Conservation (phyloP, 2,797 vertebrate species). For the Trachops cirrhosus region DNA sequence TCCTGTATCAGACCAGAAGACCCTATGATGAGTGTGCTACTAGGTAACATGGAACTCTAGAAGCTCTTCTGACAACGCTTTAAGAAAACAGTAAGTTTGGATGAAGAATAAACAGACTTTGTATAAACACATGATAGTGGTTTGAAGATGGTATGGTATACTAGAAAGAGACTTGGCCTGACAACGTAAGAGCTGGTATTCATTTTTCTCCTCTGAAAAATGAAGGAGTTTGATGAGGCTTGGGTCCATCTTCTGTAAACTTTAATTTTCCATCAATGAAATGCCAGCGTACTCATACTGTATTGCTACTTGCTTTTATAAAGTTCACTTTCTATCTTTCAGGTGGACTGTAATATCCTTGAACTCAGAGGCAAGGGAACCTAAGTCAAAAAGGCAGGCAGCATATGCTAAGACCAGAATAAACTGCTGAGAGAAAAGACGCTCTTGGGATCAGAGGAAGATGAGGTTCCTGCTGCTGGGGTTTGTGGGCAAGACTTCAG, state of each 20-base stretch:
- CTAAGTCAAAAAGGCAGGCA: not conserved
- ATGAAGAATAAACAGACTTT: not conserved
- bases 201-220: conserved; percentile 7
- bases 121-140: not conserved
- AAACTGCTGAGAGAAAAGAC: not conserved
- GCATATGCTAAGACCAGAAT: not conserved
- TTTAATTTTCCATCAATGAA: conserved; percentile 10
- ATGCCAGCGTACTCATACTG: not conserved
- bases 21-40: not conserved
- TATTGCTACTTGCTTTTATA: not conserved
- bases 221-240: not conserved
- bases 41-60: not conserved
- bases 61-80: not conserved
- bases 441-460: not conserved
- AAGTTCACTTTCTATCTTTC: conserved; percentile 11
- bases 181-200: not conserved
- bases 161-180: not conserved
- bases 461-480: not conserved
- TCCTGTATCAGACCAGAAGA: not conserved
- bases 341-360: not conserved
- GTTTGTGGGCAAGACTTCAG: not conserved
- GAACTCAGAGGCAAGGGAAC: not conserved
- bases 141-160: not conserved
- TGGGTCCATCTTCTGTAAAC: not conserved
- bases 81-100: not conserved